These are phyloP conservation scores for Doris montereyensis DNA, from an alignment of 2,888 invertebrate species.

Conservation along the genomic window DNA sequence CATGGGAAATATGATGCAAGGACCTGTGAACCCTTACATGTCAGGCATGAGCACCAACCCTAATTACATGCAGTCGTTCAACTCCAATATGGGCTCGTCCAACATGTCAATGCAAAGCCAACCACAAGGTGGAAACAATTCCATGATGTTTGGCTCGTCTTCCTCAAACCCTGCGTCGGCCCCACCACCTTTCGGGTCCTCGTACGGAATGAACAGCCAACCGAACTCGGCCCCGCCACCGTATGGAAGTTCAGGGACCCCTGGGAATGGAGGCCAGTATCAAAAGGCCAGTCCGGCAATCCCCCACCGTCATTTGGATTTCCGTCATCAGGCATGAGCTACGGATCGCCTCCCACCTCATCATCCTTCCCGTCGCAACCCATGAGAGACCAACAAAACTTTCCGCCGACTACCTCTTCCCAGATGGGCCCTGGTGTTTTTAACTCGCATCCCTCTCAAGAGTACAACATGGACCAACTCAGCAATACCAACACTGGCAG, in stretches of 20 bases:
- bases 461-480: background rate
- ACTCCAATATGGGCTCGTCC: slow-evolving; percentile 23
- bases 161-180: background rate
- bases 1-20: slow-evolving; percentile 28
- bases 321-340: slow-evolving; percentile 25
- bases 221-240: slow-evolving; percentile 33
- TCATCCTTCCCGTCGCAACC: slow-evolving; percentile 34
- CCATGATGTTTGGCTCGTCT: background rate
- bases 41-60: slow-evolving; percentile 10
- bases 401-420: background rate
- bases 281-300: background rate
- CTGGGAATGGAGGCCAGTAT: too few species aligned
- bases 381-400: background rate
- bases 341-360: slow-evolving; percentile 20
- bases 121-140: background rate
- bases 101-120: background rate
- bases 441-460: slow-evolving; percentile 20
- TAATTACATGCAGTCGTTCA: slow-evolving; percentile 30
- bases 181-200: slow-evolving; percentile 15
- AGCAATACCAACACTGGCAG: background rate
- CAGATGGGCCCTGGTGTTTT: slow-evolving; percentile 11
- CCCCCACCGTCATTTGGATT: slow-evolving; percentile 27
- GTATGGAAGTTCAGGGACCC: slow-evolving; percentile 29
- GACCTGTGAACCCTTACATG: background rate
- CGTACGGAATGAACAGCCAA: slow-evolving; percentile 23